These are phyloP conservation scores for Pogonocherus hispidulus DNA, from an alignment of 2,888 invertebrate genomes.

Conservation along the genomic window DNA sequence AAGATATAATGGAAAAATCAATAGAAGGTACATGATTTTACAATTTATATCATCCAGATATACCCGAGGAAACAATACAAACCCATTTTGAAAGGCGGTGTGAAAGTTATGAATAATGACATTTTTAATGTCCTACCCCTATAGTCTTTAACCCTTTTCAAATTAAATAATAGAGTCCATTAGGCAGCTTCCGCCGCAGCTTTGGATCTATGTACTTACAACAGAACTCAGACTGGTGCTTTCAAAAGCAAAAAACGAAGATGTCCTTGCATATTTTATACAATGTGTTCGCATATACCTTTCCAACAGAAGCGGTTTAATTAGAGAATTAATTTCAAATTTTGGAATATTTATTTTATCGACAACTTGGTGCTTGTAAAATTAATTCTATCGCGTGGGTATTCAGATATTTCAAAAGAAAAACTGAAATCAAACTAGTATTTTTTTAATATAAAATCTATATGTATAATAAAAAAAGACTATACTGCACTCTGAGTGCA, in stretches of 20 bases:
- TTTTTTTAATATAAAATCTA: no score
- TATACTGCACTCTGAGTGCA: no score
- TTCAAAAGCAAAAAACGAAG: background rate
- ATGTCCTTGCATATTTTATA: no score
- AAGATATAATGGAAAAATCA: constrained; percentile 12
- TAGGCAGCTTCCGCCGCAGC: constrained; percentile 10
- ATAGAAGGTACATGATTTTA: constrained; percentile 18
- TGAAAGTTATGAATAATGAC: constrained; percentile 28
- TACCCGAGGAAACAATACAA: constrained; percentile 1
- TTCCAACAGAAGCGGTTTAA: no score
- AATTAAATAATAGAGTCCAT: constrained; percentile 28
- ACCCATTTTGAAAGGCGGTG: background rate
- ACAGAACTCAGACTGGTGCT: background rate
- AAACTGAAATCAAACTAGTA: no score
- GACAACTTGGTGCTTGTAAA: no score
- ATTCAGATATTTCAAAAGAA: no score
- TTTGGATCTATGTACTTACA: background rate
- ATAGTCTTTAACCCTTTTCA: constrained; percentile 22
- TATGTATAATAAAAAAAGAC: no score
- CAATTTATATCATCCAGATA: constrained; percentile 8
- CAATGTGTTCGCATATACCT: no score
- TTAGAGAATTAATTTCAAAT: no score
- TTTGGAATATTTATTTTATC: no score
- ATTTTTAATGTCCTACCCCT: constrained; percentile 18
- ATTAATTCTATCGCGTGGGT: background rate